Conservation (phyloP, 2,113 vertebrate genomes). For the Stigmatopora argus region DNA sequence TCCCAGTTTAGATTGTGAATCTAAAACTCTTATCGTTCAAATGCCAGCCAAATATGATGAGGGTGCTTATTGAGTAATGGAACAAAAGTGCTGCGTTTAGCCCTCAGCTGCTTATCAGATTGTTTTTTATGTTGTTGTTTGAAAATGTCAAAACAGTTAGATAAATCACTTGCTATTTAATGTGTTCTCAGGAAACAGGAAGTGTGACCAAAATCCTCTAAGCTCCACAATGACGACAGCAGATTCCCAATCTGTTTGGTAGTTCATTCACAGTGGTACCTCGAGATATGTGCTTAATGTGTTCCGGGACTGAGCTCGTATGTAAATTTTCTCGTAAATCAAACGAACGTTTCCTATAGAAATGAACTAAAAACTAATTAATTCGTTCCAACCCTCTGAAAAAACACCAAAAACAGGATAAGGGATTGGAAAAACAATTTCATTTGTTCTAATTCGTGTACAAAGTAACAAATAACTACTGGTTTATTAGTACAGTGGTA, state of each 20-base stretch:
- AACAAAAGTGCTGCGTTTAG: not conserved
- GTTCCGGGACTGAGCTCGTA: no score
- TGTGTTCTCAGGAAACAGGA: not conserved
- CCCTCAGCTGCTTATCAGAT: not conserved
- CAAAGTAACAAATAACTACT: no score
- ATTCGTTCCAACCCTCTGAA: no score
- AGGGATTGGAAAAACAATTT: no score
- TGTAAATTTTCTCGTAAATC: no score
- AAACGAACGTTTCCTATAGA: no score
- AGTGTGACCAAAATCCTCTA: not conserved
- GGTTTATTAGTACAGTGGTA: no score
- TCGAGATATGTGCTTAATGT: no score
- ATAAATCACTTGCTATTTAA: conserved; percentile 6
- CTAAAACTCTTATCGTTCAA: not conserved
- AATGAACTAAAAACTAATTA: no score
- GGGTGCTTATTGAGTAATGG: conserved; percentile 1
- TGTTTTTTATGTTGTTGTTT: not conserved
- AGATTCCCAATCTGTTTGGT: not conserved
- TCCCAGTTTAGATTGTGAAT: not conserved
- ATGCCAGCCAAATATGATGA: not conserved
- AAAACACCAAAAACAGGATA: no score
- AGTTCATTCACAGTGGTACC: not conserved
- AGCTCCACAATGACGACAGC: not conserved
- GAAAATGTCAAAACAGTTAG: not conserved
- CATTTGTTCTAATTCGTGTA: no score